These are phyloP conservation scores for Echinarachnius parma DNA, from an alignment of 53 echinoderm and acorn worm genomes.

Conservation along the genomic window DNA sequence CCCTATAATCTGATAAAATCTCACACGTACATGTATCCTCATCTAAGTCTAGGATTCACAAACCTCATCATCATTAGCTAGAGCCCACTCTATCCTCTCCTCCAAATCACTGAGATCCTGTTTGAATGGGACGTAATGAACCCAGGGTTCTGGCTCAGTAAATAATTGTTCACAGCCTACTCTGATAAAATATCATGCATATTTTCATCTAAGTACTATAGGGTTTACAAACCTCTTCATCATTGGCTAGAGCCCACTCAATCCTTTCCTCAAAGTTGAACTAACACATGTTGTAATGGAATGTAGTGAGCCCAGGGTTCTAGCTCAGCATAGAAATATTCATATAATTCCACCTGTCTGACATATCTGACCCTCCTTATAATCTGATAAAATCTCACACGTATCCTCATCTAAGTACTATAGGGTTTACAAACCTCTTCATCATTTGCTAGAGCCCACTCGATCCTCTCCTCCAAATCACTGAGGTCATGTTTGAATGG, in stretches of 20 bases:
- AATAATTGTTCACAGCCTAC: no score
- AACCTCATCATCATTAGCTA: slow-evolving; percentile 75
- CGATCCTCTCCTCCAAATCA: slow-evolving; percentile 85
- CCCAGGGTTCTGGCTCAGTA: slow-evolving; percentile 76
- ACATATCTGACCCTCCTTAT: neutral
- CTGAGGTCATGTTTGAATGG: slow-evolving; percentile 84
- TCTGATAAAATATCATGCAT: no score
- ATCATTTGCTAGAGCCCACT: slow-evolving; percentile 87
- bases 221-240: slow-evolving; percentile 68
- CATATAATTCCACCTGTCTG: slow-evolving; percentile 34
- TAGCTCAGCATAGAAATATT: slow-evolving; percentile 78
- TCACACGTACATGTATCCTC: no score
- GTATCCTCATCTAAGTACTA: neutral
- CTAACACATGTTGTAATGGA: slow-evolving; percentile 68
- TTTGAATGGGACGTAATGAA: slow-evolving; percentile 80
- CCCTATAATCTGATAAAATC: neutral
- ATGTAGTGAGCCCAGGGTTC: slow-evolving; percentile 78
- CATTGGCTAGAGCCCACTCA: slow-evolving; percentile 83
- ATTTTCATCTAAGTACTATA: no score
- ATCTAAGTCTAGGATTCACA: no score
- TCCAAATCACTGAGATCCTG: slow-evolving; percentile 69
- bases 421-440: slow-evolving; percentile 59
- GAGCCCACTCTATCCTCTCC: slow-evolving; percentile 76
- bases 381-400: neutral
- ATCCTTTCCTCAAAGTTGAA: slow-evolving; percentile 88